phyloP scores from a whole-genome alignment of 2,797 vertebrate species.

The Coreius guichenoti region DNA sequence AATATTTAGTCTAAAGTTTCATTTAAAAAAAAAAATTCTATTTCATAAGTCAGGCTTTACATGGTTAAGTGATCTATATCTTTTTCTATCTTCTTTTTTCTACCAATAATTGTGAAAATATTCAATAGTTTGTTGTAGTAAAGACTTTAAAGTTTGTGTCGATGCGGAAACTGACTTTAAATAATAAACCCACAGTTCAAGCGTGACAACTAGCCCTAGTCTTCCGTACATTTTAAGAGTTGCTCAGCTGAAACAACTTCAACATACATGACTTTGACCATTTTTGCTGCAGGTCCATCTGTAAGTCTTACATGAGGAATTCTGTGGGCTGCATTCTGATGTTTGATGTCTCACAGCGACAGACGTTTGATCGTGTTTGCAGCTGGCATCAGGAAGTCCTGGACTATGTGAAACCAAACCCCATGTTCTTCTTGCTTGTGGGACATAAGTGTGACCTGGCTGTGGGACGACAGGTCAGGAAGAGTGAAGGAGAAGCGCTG shows the following conservation, averaged over 20 bases:
- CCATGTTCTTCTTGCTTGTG: constrained; percentile 61
- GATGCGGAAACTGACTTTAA: background rate
- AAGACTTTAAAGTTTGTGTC: background rate
- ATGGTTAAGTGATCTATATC: background rate
- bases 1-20: too few relatives aligned
- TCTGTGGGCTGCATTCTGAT: constrained; percentile 62
- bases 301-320: constrained; percentile 65
- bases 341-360: constrained; percentile 57
- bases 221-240: background rate
- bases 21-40: too few relatives aligned
- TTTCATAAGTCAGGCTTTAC: too few relatives aligned
- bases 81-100: too few relatives aligned
- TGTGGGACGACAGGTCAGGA: constrained; percentile 45
- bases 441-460: constrained; percentile 60
- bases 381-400: constrained; percentile 56
- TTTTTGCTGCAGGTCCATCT: constrained; percentile 55
- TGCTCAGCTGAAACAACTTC: background rate
- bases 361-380: constrained; percentile 49
- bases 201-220: background rate
- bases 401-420: constrained; percentile 58
- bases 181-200: background rate
- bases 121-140: background rate
- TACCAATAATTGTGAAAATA: background rate
- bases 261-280: too few relatives aligned
- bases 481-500: constrained; percentile 54